Evolutionary conservation across 2,797 vertebrate species (phyloP).

Genomic region (Chromis chromis): DNA sequence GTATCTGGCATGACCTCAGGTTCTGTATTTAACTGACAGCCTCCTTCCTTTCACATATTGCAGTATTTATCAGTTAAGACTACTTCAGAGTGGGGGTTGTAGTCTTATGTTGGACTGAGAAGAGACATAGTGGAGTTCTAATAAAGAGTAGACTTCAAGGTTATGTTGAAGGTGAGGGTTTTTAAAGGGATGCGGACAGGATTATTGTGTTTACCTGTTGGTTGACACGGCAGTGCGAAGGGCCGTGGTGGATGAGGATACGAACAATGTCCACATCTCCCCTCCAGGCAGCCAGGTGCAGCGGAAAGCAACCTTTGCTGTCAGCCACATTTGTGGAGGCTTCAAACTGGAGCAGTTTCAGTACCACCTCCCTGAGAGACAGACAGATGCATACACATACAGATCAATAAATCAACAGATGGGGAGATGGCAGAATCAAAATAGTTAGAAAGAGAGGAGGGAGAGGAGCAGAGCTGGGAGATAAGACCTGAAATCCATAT

Average conservation of each 20-base stretch:
- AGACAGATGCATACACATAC: neutral
- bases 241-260: slow-evolving; percentile 94
- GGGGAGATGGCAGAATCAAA: neutral
- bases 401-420: slow-evolving; percentile 32
- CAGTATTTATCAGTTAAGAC: neutral
- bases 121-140: neutral
- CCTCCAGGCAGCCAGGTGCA: slow-evolving; percentile 96
- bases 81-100: neutral
- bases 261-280: slow-evolving; percentile 96
- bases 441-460: neutral
- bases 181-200: slow-evolving; percentile 53
- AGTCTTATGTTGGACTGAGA: neutral
- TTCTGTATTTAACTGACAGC: neutral
- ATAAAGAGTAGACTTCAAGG: slow-evolving; percentile 1
- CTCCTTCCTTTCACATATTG: neutral
- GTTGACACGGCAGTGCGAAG: slow-evolving; percentile 94
- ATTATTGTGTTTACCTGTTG: slow-evolving; percentile 87
- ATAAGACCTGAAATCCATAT: slow-evolving; percentile 19
- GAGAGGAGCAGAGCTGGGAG: neutral
- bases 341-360: slow-evolving; percentile 95
- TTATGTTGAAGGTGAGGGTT: neutral
- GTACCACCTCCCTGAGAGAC: slow-evolving; percentile 90
- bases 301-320: slow-evolving; percentile 96
- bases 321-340: slow-evolving; percentile 94
- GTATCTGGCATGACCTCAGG: neutral